A percentile compares a stretch with the other conserved stretches of the same genome.
Conservation (phyloP, 2,888 invertebrate species). For the Theretra japonica region DNA sequence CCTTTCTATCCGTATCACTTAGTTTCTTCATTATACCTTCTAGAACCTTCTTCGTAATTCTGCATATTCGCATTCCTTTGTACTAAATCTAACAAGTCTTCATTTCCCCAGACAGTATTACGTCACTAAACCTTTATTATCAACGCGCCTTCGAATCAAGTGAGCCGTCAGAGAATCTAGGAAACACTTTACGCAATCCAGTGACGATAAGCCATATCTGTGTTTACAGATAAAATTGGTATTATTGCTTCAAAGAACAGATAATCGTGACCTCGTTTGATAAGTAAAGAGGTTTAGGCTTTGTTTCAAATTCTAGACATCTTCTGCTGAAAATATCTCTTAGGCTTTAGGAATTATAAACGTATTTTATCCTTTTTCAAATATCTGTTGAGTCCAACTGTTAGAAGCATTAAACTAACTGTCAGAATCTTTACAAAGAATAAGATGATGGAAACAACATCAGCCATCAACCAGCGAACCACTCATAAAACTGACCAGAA, state of each 20-base stretch:
- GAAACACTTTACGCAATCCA: slow-evolving; percentile 26
- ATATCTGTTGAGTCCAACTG: too few species aligned
- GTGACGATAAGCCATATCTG: slow-evolving; percentile 37
- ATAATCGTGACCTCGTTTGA: slow-evolving; percentile 68
- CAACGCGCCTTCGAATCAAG: neutral
- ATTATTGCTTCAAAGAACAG: slow-evolving; percentile 64
- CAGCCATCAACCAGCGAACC: too few species aligned
- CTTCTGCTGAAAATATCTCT: neutral
- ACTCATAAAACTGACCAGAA: too few species aligned
- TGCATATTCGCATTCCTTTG: neutral
- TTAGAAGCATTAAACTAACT: too few species aligned
- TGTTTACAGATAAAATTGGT: slow-evolving; percentile 60
- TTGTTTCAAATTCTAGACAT: slow-evolving; percentile 19
- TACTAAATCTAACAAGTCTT: neutral
- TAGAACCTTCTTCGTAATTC: too few species aligned
- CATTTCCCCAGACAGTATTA: neutral
- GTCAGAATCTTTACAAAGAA: too few species aligned
- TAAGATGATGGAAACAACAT: too few species aligned
- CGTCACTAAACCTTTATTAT: neutral
- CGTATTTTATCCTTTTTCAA: too few species aligned
- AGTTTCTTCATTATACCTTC: too few species aligned
- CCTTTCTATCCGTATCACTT: too few species aligned
- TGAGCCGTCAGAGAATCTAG: neutral
- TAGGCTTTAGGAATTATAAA: too few species aligned
- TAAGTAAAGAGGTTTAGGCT: slow-evolving; percentile 41